A percentile compares a stretch with the other conserved stretches of the same genome.
Evolutionary conservation across 2,797 vertebrate species (phyloP).

Genomic region (Gallinago stenura): DNA sequence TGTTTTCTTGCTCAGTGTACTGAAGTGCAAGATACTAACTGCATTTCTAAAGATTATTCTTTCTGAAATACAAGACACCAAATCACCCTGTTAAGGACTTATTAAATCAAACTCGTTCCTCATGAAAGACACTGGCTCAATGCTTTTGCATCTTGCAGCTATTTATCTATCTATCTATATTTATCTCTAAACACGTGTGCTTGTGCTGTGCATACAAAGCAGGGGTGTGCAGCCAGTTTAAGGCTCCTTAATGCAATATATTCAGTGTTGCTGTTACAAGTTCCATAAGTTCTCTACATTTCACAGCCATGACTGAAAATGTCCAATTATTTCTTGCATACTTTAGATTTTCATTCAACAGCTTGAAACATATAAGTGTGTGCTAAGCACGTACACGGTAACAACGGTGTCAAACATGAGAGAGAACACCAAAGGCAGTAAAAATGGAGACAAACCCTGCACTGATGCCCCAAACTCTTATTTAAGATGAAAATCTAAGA

Average conservation of each 20-base stretch:
- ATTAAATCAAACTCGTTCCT: neutral
- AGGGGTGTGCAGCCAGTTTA: neutral
- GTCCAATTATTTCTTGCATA: neutral
- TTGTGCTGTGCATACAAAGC: neutral
- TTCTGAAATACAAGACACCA: neutral
- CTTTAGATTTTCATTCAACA: neutral
- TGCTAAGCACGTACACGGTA: neutral
- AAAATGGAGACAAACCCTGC: neutral
- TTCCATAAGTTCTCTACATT: neutral
- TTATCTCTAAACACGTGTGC: accelerated
- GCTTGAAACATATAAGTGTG: accelerated
- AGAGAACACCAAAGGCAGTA: neutral
- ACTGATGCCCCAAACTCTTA: neutral
- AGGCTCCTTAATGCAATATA: neutral
- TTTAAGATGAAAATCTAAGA: neutral
- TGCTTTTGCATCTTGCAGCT: neutral
- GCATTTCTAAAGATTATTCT: neutral
- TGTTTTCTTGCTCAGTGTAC: neutral
- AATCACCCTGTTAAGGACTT: neutral
- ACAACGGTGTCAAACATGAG: accelerated
- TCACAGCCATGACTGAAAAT: neutral
- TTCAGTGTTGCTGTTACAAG: neutral
- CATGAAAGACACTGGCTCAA: neutral
- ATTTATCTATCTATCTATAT: neutral
- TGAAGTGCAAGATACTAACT: neutral